Base-by-base conservation (phyloP, 1,140 invertebrate genomes). In the Pectinophora gossypiella region DNA sequence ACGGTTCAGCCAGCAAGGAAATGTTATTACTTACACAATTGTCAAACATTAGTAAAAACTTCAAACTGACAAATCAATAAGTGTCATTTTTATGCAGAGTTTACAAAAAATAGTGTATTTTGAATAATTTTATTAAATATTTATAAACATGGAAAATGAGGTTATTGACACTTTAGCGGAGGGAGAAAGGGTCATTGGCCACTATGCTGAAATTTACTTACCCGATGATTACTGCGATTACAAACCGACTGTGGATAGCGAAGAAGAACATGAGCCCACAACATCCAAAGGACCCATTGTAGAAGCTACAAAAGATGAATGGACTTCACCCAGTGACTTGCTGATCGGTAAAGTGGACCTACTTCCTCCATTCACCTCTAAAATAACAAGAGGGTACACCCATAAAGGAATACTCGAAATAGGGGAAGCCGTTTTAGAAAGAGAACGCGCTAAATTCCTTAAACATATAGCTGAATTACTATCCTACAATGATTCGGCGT, bases 251-350 rank as follows among this genome's bases (percentile, higher is more conserved):
- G n/a, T 15, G 7, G 13, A 3, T 3, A 46, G 44, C 38, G 13
- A 20, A 13, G 38, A 53, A n/a, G 16, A 35, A 19, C 6, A 32
- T 20, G 19, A 35, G 19, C 15, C 18, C 13, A 48, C 4, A 19
- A 48, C 19, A 48, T 32, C 19, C 21, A 43, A 19, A 45, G 20
- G 19, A 23, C n/a, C n/a, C n/a, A n/a, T n/a, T n/a, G n/a, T n/a
- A n/a, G 18, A 35, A 23, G 10, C 6, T 19, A 1, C 15, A 2
- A 6, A 13, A 19, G 42, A 61, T 54, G 59, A 64, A 44, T 87
- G 84, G 84, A 53, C 56, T 22, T 87, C 84, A 16, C 84, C 84
- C 9, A 87, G 84, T 61, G 84, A 87, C 58, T 51, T 68, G 48
- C 48, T 85, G 45, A 76, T 87, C 51, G 79, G 64, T 19, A 64